Evolutionary conservation across 2,888 invertebrate genomes (phyloP), one percentile per base, ranked within the genome.

Genomic region (Leptinotarsa rubiginosa): DNA sequence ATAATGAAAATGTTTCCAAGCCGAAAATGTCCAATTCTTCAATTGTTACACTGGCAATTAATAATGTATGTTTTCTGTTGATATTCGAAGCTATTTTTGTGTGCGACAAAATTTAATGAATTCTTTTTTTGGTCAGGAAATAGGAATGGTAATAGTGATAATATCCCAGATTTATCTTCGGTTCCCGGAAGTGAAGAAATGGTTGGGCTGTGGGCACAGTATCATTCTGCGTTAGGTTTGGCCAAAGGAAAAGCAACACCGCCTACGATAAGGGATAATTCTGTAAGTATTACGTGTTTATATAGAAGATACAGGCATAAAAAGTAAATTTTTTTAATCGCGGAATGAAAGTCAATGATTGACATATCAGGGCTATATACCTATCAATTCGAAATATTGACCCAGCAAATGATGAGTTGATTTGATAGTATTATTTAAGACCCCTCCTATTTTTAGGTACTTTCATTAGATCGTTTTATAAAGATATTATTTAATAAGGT

Each of bases 201-300:
- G 91, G 94, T 95, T 2, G 94, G 94, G 50, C 89, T 95, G n/a
- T 96, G 95, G 95, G 94, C 95, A 5, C 94, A 95, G 75, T 95
- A 95, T 87, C 94, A 94, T 88, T 93, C 93, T 81, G 94, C 95
- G 1, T 88, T 95, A 84, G 94, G 94, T 2, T 89, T 94, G 68
- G 93, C 93, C 82, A 91, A 89, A 80, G 87, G 87, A 71, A 87
- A 87, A 80, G 87, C 88, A 25, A 90, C 90, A 71, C 92, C 90
- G 25, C 90, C 90, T 1, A 86, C 88, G 20, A 87, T 89, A 10
- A 88, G 92, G 83, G 93, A 93, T 86, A 92, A 92, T 88, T 92
- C 92, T 90, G 92, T 92, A 90, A 92, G 92, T 91, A 56, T 22
- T 15, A 13, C 20, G 13, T 13, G 2, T 15, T 15, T 56, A 22